Evolutionary conservation across 1,140 invertebrate genomes (phyloP), one percentile per base, ranked within the genome.

Genomic region (Onthophagus taurus): DNA sequence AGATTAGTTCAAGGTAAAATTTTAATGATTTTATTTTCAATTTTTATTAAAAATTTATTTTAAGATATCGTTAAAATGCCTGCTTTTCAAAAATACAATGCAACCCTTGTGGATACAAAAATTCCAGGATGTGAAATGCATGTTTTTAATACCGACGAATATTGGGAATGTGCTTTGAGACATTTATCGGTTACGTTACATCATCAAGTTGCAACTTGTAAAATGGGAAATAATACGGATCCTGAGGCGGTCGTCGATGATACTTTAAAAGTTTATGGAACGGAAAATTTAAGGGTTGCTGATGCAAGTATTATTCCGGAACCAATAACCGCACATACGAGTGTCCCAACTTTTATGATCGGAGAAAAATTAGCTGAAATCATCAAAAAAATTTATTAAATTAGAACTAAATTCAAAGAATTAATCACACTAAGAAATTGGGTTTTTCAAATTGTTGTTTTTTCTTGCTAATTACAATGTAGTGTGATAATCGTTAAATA

Each of bases 331-430:
- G 83, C 78, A 1, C 85, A 89, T 55, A 77, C 81, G 0, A 84
- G 80, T 47, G 82, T 80, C 0, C 76, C 77, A 0, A 75, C 81
- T 2, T 74, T 77, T 31, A 92, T 94, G 89, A 81, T 94, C 30
- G 90, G 76, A 0, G 89, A 95, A 63, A 89, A 88, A 59, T 84
- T 74, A 0, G 78, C 86, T 0, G 83, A 89, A 60, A 71, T 91
- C 57, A 85, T 93, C 17, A 81, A 79, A 52, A 60, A 69, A 36
- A 37, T 21, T 2, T 37, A n/a, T n/a, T n/a, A n/a, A n/a, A n/a
- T n/a, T n/a, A n/a, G n/a, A n/a, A n/a, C n/a, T n/a, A n/a, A n/a
- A n/a, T n/a, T n/a, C n/a, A n/a, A n/a, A n/a, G n/a, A n/a, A n/a
- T n/a, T n/a, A n/a, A n/a, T n/a, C n/a, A n/a, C n/a, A n/a, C n/a